Evolutionary conservation across 2,113 vertebrate species (phyloP).

Genomic region (Phocoena phocoena): DNA sequence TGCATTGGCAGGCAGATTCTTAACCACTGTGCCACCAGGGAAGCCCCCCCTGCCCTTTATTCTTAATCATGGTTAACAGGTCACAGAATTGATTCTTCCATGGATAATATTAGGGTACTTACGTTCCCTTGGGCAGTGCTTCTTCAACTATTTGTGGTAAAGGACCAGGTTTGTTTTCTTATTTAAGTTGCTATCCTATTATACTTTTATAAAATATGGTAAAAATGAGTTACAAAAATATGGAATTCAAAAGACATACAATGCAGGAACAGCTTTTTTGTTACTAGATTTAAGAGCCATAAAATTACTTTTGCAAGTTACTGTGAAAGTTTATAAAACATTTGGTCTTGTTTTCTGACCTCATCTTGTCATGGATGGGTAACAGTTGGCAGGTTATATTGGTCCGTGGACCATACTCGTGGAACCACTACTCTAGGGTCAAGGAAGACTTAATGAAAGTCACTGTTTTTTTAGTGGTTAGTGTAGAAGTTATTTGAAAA

Average conservation of each 20-base stretch:
- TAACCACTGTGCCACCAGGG: no score
- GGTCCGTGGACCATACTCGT: not conserved
- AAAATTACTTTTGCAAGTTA: constrained; percentile 7
- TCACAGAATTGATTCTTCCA: not conserved
- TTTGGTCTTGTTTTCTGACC: constrained; percentile 9
- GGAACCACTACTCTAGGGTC: not conserved
- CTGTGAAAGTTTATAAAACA: not conserved
- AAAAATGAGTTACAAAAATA: constrained; percentile 8
- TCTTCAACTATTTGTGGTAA: not conserved
- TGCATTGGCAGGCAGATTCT: no score
- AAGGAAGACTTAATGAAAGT: not conserved
- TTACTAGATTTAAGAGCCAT: not conserved
- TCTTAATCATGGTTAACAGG: not conserved
- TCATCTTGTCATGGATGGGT: not conserved
- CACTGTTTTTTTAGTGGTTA: constrained; percentile 5
- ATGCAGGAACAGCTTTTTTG: not conserved
- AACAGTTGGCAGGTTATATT: not conserved
- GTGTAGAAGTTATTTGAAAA: constrained; percentile 31
- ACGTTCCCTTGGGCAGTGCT: not conserved
- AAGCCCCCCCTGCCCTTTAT: not conserved
- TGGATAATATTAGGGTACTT: not conserved
- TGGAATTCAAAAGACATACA: not conserved
- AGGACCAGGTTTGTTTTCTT: not conserved
- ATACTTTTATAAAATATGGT: not conserved
- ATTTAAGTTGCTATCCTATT: constrained; percentile 1